phyloP scores from a whole-genome alignment of 2,888 invertebrate species.

The Shargacucullia verbasci region DNA sequence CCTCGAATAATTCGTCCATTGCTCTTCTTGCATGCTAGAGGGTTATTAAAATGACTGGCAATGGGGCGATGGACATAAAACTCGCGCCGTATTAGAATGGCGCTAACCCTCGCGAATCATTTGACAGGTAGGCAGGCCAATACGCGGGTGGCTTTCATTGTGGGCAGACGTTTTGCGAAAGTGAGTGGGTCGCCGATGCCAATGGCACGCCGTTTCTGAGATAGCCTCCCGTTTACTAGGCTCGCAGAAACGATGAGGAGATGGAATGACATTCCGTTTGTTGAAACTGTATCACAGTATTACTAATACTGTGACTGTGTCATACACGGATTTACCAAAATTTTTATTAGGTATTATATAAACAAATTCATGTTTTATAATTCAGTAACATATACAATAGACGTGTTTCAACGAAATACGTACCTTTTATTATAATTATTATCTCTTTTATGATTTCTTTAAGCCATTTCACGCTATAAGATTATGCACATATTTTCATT shows the following conservation, averaged over 20 bases:
- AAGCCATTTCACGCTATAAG: too few species aligned
- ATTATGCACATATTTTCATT: too few species aligned
- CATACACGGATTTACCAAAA: too few species aligned
- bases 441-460: too few species aligned
- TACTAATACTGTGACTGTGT: too few species aligned
- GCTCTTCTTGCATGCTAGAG: conserved; percentile 1
- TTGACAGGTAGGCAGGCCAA: conserved; percentile 29
- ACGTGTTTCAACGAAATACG: too few species aligned
- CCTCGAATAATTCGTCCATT: conserved; percentile 3
- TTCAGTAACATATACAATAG: too few species aligned
- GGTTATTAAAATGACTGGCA: background rate
- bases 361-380: too few species aligned
- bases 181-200: conserved; percentile 53
- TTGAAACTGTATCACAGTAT: background rate
- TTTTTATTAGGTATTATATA: too few species aligned
- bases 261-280: conserved; percentile 11
- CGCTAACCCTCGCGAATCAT: conserved; percentile 33
- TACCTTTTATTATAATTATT: too few species aligned
- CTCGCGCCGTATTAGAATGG: conserved; percentile 6
- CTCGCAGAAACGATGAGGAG: conserved; percentile 59
- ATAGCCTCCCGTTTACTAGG: conserved; percentile 71
- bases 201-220: conserved; percentile 67
- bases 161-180: conserved; percentile 64
- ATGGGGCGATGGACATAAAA: conserved; percentile 8
- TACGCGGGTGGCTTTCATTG: conserved; percentile 63